These are phyloP conservation scores for Thelaira solivaga DNA, from an alignment of 2,888 invertebrate genomes.

Conservation along the genomic window DNA sequence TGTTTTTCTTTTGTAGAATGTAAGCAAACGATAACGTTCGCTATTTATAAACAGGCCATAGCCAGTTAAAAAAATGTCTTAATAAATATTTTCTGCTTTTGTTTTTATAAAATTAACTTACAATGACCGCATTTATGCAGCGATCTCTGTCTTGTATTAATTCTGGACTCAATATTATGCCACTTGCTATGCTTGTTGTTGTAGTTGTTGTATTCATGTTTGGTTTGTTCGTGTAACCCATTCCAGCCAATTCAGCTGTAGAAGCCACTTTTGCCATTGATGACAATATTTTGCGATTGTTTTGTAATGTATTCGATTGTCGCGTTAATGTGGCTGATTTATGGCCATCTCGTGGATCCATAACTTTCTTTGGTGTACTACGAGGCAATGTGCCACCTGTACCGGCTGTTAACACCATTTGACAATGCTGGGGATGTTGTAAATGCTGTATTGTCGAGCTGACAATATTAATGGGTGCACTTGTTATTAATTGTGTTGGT, in stretches of 20 bases:
- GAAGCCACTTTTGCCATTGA: slow-evolving; percentile 72
- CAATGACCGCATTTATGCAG: slow-evolving; percentile 77
- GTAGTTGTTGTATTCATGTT: not conserved
- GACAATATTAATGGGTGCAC: slow-evolving; percentile 62
- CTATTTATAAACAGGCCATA: no score
- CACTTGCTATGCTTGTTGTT: slow-evolving; percentile 52
- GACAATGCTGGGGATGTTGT: slow-evolving; percentile 69
- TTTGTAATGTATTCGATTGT: slow-evolving; percentile 65
- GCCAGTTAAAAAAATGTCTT: slow-evolving; percentile 6
- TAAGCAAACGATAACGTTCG: no score
- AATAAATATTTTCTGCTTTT: not conserved
- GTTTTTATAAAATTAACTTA: slow-evolving; percentile 67
- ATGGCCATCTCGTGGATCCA: slow-evolving; percentile 66
- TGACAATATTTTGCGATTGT: slow-evolving; percentile 62
- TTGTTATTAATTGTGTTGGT: slow-evolving; percentile 47
- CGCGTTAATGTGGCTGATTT: slow-evolving; percentile 74
- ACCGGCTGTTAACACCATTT: slow-evolving; percentile 69
- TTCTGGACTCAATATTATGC: slow-evolving; percentile 62
- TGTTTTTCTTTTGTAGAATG: no score
- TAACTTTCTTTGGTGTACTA: slow-evolving; percentile 72
- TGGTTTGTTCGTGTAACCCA: slow-evolving; percentile 56
- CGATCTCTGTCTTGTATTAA: slow-evolving; percentile 71
- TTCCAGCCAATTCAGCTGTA: slow-evolving; percentile 69
- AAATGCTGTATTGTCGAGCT: slow-evolving; percentile 63
- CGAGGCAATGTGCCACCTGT: slow-evolving; percentile 72